phyloP scores from a whole-genome alignment of 2,888 invertebrate species.

The Eutolmus rufibarbis region DNA sequence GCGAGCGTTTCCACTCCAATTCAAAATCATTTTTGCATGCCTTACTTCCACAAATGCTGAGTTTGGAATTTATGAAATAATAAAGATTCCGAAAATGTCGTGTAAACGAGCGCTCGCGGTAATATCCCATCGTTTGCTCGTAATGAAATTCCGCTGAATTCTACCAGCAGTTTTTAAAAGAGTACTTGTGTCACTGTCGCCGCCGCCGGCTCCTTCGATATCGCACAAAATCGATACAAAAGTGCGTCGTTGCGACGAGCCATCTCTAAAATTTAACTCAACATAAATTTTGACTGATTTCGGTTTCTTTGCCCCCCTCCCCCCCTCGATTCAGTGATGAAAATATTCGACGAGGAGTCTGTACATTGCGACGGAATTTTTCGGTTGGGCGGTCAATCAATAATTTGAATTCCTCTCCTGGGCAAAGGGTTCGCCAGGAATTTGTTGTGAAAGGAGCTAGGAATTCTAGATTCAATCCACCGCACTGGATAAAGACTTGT shows the following conservation, averaged over 20 bases:
- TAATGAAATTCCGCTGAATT: constrained; percentile 2
- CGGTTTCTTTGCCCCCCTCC: background rate
- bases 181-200: background rate
- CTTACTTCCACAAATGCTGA: background rate
- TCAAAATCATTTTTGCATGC: background rate
- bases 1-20: background rate
- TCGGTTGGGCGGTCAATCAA: background rate
- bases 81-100: background rate
- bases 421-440: background rate
- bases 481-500: background rate
- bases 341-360: background rate
- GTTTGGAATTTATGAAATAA: background rate
- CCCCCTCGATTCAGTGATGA: background rate
- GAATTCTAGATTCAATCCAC: background rate
- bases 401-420: background rate
- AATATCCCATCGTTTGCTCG: background rate
- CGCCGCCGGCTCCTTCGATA: background rate
- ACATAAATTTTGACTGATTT: constrained; percentile 15
- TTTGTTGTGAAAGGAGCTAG: background rate
- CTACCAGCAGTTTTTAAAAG: background rate
- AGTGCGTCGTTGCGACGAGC: background rate
- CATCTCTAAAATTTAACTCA: background rate
- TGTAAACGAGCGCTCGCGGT: background rate
- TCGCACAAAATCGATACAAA: constrained; percentile 2
- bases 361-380: background rate